Evolutionary conservation across 2,797 vertebrate species (phyloP).

Genomic region (Pantherophis vulpinus): DNA sequence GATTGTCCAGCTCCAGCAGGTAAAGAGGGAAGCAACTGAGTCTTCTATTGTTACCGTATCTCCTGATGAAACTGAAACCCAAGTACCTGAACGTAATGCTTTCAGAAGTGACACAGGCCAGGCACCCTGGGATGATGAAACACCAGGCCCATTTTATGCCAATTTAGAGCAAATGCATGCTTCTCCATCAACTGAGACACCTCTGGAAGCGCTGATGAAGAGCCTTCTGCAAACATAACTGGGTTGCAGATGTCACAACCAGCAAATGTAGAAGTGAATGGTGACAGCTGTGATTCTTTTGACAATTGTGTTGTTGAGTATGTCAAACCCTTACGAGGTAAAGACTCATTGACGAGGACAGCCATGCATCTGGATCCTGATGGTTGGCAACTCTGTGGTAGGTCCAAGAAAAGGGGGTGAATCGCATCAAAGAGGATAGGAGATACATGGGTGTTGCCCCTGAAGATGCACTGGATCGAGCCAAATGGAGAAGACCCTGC

Average conservation of each 20-base stretch:
- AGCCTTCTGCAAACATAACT: constrained; percentile 45
- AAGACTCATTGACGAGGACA: no score
- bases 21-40: constrained; percentile 82
- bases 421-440: background rate
- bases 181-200: constrained; percentile 70
- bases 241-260: constrained; percentile 52
- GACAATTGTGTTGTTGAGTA: constrained; percentile 88
- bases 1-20: constrained; percentile 86
- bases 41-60: constrained; percentile 90
- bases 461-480: background rate
- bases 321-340: constrained; percentile 77
- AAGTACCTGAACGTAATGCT: constrained; percentile 68
- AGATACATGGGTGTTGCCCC: background rate
- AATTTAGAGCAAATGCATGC: constrained; percentile 70
- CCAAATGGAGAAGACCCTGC: background rate
- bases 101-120: constrained; percentile 68
- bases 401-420: background rate
- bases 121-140: constrained; percentile 92
- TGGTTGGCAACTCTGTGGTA: background rate
- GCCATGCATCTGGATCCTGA: no score
- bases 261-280: constrained; percentile 53
- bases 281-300: constrained; percentile 66
- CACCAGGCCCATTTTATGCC: constrained; percentile 91
- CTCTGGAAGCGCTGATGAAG: constrained; percentile 80
- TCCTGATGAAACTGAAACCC: constrained; percentile 77